Conservation (phyloP, 2,797 vertebrate species). For the Argyrosomus regius region DNA sequence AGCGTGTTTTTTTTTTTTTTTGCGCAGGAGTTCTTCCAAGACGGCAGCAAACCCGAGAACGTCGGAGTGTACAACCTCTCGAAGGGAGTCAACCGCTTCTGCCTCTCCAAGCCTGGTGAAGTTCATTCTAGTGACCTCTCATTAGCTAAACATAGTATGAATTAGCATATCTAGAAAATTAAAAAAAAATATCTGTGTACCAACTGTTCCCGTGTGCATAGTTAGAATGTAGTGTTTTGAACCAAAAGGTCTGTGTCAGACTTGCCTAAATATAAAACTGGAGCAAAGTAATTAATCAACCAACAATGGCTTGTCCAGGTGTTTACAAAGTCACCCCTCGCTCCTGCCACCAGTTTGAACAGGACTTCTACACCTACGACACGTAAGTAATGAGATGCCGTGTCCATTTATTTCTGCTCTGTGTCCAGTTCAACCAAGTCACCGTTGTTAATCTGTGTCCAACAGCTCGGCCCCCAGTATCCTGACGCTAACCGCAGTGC, state of each 20-base stretch:
- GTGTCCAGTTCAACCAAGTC: background rate
- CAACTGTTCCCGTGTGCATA: constrained; percentile 47
- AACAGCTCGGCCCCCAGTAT: constrained; percentile 95
- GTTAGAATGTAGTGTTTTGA: constrained; percentile 38
- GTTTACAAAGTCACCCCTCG: constrained; percentile 98
- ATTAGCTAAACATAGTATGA: constrained; percentile 55
- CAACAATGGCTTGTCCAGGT: constrained; percentile 83
- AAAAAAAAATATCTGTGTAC: constrained; percentile 16
- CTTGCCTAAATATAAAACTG: constrained; percentile 67
- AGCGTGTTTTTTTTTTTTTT: background rate
- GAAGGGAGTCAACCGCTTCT: constrained; percentile 98
- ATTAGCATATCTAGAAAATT: constrained; percentile 59
- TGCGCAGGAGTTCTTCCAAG: constrained; percentile 97
- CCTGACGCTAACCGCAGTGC: constrained; percentile 94
- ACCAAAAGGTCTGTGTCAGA: constrained; percentile 56
- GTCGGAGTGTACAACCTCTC: constrained; percentile 98
- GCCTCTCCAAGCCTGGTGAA: constrained; percentile 97
- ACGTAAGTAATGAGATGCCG: constrained; percentile 87
- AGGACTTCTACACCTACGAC: constrained; percentile 96
- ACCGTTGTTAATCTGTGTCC: constrained; percentile 8
- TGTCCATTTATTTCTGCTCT: background rate
- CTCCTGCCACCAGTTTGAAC: constrained; percentile 98
- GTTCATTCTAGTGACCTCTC: constrained; percentile 49
- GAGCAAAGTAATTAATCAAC: constrained; percentile 70
- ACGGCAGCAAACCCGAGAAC: constrained; percentile 96